Evolutionary conservation across 2,113 vertebrate genomes (phyloP).

Genomic region (Chionomys nivalis): DNA sequence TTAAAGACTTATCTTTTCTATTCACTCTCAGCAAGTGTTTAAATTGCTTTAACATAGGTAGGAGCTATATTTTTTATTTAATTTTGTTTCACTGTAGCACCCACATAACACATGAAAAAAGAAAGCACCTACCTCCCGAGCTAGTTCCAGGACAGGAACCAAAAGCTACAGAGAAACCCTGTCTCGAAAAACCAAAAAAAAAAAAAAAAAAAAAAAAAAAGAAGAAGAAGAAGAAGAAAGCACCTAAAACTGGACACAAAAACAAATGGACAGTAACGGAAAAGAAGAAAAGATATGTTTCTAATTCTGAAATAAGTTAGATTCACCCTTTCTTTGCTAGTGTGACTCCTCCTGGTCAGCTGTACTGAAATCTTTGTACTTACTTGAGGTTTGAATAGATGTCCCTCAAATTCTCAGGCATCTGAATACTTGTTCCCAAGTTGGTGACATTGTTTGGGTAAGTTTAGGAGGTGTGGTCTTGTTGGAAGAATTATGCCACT

Average conservation of each 20-base stretch:
- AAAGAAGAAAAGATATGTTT: background rate
- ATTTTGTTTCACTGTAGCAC: background rate
- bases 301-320: background rate
- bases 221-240: too few relatives aligned
- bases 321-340: background rate
- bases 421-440: background rate
- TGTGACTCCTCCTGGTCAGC: background rate
- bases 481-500: background rate
- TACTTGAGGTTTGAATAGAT: background rate
- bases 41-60: background rate
- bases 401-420: background rate
- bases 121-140: constrained; percentile 29
- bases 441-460: background rate
- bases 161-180: too few relatives aligned
- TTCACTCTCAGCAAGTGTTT: background rate
- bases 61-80: background rate
- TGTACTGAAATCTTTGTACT: background rate
- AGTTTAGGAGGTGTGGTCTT: background rate
- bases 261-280: background rate
- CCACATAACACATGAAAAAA: background rate
- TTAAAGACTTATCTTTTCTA: constrained; percentile 39
- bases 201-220: too few relatives aligned
- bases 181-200: too few relatives aligned
- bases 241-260: background rate
- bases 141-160: too few relatives aligned